These are phyloP conservation scores for Petrocephalus schoutedeni DNA, from an alignment of 2,797 vertebrate genomes.

Conservation along the genomic window DNA sequence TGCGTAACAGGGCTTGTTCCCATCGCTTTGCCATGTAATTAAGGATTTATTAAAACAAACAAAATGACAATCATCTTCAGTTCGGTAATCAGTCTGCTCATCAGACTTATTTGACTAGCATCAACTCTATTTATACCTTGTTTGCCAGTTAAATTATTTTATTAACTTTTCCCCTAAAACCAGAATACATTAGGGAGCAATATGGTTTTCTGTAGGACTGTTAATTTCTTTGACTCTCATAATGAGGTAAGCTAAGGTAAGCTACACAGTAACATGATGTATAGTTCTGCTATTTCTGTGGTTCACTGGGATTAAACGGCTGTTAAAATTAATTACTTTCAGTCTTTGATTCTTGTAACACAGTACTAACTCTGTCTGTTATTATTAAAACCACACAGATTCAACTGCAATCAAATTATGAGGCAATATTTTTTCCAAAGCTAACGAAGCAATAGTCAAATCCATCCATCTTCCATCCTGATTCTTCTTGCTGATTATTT, in stretches of 20 bases:
- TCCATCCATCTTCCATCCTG: not conserved
- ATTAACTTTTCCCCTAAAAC: not conserved
- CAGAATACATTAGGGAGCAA: not conserved
- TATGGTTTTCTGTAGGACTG: not conserved
- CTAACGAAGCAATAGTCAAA: not conserved
- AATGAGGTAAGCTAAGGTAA: not conserved
- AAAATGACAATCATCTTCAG: not conserved
- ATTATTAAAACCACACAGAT: not conserved
- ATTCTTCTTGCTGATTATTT: not conserved
- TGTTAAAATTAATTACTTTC: not conserved
- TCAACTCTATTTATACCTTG: not conserved
- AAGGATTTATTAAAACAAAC: slow-evolving; percentile 25
- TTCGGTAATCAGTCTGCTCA: slow-evolving; percentile 14
- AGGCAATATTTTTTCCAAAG: not conserved
- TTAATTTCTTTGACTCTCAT: not conserved
- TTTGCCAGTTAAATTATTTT: not conserved
- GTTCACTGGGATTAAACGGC: not conserved
- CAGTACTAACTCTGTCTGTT: not conserved
- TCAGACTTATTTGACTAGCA: not conserved
- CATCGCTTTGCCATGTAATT: not conserved
- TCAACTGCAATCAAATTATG: not conserved
- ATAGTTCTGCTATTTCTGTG: not conserved
- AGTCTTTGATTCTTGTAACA: not conserved
- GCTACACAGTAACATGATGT: not conserved
- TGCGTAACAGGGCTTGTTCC: not conserved